Conservation (phyloP, 2,797 vertebrate species). For the Crenuchus spilurus region DNA sequence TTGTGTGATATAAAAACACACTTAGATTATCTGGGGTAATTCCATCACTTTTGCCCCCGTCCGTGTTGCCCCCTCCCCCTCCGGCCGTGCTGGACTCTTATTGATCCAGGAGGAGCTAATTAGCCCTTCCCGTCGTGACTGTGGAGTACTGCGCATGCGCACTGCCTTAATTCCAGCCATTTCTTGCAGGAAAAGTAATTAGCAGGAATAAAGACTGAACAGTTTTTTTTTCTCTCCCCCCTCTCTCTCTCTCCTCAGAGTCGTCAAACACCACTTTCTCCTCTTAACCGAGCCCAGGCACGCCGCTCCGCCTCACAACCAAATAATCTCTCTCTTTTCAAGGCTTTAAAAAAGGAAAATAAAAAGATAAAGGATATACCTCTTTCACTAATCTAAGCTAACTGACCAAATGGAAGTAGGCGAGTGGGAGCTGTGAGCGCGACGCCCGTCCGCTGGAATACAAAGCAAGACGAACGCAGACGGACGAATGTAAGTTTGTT, state of each 20-base stretch:
- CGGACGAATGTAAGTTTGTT: constrained; percentile 92
- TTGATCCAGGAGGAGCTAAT: constrained; percentile 99
- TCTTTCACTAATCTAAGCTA: constrained; percentile 80
- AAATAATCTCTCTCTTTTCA: constrained; percentile 91
- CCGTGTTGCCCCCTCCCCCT: background rate
- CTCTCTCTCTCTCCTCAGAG: constrained; percentile 78
- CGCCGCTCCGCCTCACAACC: constrained; percentile 90
- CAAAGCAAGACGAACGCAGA: constrained; percentile 87
- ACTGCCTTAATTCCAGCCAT: constrained; percentile 99
- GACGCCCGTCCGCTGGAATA: constrained; percentile 88
- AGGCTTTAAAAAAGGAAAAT: constrained; percentile 79
- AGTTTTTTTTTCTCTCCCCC: constrained; percentile 84
- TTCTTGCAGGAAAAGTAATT: constrained; percentile 99
- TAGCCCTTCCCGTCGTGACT: constrained; percentile 99
- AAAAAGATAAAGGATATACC: constrained; percentile 66
- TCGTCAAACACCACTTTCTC: constrained; percentile 98
- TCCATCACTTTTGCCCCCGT: background rate
- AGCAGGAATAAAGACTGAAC: constrained; percentile 99
- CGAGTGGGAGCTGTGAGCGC: constrained; percentile 90
- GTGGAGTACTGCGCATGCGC: constrained; percentile 99
- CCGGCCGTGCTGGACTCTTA: background rate
- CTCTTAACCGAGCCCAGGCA: constrained; percentile 88
- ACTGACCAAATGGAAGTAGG: constrained; percentile 82
- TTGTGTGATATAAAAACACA: background rate
- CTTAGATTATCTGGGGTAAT: background rate